Evolutionary conservation across 2,797 vertebrate species (phyloP), one percentile per base, ranked within the genome.

Genomic region (Hyperoplus lanceolatus): DNA sequence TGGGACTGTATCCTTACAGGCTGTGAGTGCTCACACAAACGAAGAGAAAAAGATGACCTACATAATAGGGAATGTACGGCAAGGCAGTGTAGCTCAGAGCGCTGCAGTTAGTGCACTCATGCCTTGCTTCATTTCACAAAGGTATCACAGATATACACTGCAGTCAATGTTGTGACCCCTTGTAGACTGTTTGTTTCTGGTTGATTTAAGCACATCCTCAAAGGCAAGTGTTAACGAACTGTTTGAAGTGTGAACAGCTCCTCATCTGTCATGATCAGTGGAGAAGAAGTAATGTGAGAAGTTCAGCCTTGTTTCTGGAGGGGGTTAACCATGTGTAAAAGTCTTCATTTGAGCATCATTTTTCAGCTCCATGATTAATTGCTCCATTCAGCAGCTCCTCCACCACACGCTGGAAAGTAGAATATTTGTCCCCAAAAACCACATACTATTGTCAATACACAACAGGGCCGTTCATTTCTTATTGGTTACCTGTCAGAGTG

Each of bases 121-220:
- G 49, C 46, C 16, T 42, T 62, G 62, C 79, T 54, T 83, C 77
- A 42, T 46, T 83, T 75, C 66, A 80, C 83, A 79, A 75, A 83
- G 56, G 68, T 72, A 73, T 85, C 73, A 48, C 54, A 58, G 12
- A 18, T 61, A 2, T 42, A 51, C 18, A 15, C 64, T 61, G 43
- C 15, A 29, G 43, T 50, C 45, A 14, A 14, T 29, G 50, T 50
- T 61, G 29, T 42, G 18, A 39, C 12, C 12, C 38, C 54, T 66
- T 38, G 15, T 5, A 36, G 43, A 58, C 21, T 65, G 43, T n/a
- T 7, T 57, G 59, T 45, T 70, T 62, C 58, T 39, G 59, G 11
- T 63, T 51, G 66, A 43, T 59, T 36, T 68, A 54, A 69, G 61
- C 21, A 51, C n/a, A 11, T 11, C 63, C 57, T 51, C 2, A 1